Evolutionary conservation across 2,113 vertebrate species (phyloP).

Genomic region (Xiphophorus hellerii): DNA sequence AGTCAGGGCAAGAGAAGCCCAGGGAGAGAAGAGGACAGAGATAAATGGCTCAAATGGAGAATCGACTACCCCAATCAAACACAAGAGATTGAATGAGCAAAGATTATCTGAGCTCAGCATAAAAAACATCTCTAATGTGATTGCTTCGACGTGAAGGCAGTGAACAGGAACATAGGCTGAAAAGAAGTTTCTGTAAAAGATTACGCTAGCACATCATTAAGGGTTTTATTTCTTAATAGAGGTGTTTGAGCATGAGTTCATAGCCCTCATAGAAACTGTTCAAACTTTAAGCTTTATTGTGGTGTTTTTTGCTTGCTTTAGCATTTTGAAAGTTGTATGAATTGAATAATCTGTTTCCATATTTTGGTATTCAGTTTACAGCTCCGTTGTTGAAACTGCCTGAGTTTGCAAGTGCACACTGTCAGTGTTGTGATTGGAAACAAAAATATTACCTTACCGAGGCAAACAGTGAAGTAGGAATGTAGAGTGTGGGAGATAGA

Average conservation of each 20-base stretch:
- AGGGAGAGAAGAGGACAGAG: not conserved
- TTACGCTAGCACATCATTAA: not conserved
- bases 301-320: constrained; percentile 5
- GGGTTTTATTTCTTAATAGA: constrained; percentile 4
- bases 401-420: not conserved
- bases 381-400: not conserved
- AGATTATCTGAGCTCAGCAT: constrained; percentile 28
- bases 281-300: not conserved
- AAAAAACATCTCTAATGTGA: constrained; percentile 23
- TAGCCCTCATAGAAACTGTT: constrained; percentile 17
- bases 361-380: not conserved
- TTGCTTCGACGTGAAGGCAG: constrained; percentile 26
- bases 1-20: constrained; percentile 6
- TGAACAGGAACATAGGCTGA: constrained; percentile 10
- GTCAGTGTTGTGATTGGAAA: not conserved
- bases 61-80: constrained; percentile 36
- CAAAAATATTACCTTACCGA: not conserved
- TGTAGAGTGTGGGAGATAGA: not conserved
- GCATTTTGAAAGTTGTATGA: not conserved
- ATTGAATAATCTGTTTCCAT: not conserved
- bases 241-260: constrained; percentile 8
- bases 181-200: constrained; percentile 9
- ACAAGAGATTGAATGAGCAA: constrained; percentile 10
- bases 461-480: not conserved
- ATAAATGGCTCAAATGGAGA: constrained; percentile 14